Evolutionary conservation across 2,113 vertebrate species (phyloP), one percentile per base, ranked within the genome.

Genomic region (Colius striatus): DNA sequence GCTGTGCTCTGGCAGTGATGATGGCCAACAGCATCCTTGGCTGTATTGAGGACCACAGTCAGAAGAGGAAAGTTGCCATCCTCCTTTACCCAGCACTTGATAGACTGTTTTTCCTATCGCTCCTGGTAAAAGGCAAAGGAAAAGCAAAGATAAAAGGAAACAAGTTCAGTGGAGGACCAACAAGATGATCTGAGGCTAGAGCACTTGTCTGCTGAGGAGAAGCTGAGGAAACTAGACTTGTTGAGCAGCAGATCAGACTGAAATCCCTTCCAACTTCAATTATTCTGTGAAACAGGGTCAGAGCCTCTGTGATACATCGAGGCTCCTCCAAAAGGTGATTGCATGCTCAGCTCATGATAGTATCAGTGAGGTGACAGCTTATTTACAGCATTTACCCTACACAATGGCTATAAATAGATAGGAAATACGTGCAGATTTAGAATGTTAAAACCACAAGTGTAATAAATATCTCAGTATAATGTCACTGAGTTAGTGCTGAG

Each of bases 321-420:
- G 36, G 27, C 16, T 23, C 10, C 17, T 19, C 30, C 58, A 4
- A 47, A 83, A 51, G 15, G 34, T 1, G 1, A 21, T 15, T 29
- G 47, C 6, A 2, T 41, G 17, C 51, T 89, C 0, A 0, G 62
- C n/a, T 62, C 0, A 0, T 61, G 76, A 45, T 41, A 18, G 1
- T 16, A 16, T 43, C 34, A 22, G 26, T 57, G 66, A 71, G 15
- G 43, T 17, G 36, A n/a, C 0, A 2, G 55, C 55, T 77, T 66
- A 54, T 74, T 67, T 47, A 84, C 36, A 67, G 17, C 38, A 75
- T 23, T 66, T 43, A 22, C 71, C 34, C 62, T 48, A 55, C 11
- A n/a, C 43, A 70, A n/a, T 21, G 26, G 25, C 43, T 58, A 3
- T 45, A 75, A 87, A 87, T 6, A 36, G 14, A 32, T 18, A 26